Percentiles rank a stretch among this genome's conserved stretches.
These are phyloP conservation scores for Microplitis deprimator DNA, from an alignment of 2,888 invertebrate genomes.

Conservation along the genomic window DNA sequence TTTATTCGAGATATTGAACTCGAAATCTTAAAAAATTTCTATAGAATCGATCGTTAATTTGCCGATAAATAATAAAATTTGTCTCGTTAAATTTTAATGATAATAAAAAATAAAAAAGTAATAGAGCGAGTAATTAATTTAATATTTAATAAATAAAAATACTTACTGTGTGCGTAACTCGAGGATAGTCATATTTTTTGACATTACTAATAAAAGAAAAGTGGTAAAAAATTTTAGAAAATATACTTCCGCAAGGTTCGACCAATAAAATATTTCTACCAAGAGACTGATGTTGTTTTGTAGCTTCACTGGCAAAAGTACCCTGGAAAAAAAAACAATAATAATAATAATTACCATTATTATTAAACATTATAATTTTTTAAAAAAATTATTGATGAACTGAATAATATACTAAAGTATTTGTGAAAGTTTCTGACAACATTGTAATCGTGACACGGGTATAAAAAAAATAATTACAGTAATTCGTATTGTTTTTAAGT, in stretches of 20 bases:
- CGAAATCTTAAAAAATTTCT: too few relatives aligned
- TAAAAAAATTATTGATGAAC: conserved; percentile 1
- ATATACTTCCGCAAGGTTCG: conserved; percentile 73
- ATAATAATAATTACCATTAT: not conserved
- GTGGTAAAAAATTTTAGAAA: conserved; percentile 70
- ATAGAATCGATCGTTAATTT: not conserved
- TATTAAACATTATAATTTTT: not conserved
- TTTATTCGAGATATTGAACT: too few relatives aligned
- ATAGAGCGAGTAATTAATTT: too few relatives aligned
- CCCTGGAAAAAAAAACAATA: conserved; percentile 72
- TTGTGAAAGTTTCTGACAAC: conserved; percentile 26
- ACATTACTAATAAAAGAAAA: conserved; percentile 79
- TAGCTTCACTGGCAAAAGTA: conserved; percentile 75
- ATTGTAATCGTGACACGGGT: conserved; percentile 26
- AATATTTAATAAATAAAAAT: not conserved
- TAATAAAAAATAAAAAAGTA: not conserved
- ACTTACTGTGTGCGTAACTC: conserved; percentile 75
- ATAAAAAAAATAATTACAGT: conserved; percentile 4
- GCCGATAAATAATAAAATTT: not conserved
- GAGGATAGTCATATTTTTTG: conserved; percentile 80
- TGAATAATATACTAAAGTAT: conserved; percentile 2
- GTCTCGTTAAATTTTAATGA: not conserved
- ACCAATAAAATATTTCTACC: conserved; percentile 75
- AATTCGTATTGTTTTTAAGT: conserved; percentile 8
- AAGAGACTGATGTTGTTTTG: conserved; percentile 68